Base-by-base conservation (phyloP, 2,888 invertebrate genomes). In the Callimorpha dominula region DNA sequence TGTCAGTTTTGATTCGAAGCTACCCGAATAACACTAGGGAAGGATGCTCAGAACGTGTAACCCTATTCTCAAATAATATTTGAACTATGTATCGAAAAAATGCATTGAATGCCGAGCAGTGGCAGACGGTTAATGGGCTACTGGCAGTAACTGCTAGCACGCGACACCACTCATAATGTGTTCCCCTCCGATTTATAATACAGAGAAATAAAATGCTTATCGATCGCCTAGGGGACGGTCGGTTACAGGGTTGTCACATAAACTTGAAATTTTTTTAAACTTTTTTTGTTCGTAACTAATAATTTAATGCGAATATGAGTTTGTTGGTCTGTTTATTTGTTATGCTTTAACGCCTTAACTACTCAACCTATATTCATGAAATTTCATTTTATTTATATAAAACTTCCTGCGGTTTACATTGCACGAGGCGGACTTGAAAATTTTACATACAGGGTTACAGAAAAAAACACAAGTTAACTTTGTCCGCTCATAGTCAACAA, bases 201-300 rank as follows among this genome's bases (percentile, higher is more conserved):
- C 86, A 80, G 85, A 87, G 87, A 89, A 91, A 84, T 92, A 91
- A 92, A 93, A 92, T 90, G 89, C 88, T 79, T 91, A 93, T 93
- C 91, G 93, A 92, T 90, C 90, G 83, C 72, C 74, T 73, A 71
- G 86, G 82, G 77, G 82, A 74, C 75, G 67, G 31, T 15, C 12
- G 17, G 9, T 9, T n/a, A 9, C 65, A 84, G 84, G 84, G 84
- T 49, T 84, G 83, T 64, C 72, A 60, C 62, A n/a, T 11, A 46
- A 43, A 31, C 49, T 31, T 31, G 12, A 46, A 46, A 46, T 46
- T 46, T 3, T 31, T 20, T 31, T 12, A 60, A 60, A 60, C 5
- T 31, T 50, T 60, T 57, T 11, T 57, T 57, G 9, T 20, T 20
- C 20, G 4, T 12, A 20, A 57, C n/a, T 57, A n/a, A 4, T 54